phyloP scores from a whole-genome alignment of 2,113 vertebrate genomes.

The Ciconia boyciana region DNA sequence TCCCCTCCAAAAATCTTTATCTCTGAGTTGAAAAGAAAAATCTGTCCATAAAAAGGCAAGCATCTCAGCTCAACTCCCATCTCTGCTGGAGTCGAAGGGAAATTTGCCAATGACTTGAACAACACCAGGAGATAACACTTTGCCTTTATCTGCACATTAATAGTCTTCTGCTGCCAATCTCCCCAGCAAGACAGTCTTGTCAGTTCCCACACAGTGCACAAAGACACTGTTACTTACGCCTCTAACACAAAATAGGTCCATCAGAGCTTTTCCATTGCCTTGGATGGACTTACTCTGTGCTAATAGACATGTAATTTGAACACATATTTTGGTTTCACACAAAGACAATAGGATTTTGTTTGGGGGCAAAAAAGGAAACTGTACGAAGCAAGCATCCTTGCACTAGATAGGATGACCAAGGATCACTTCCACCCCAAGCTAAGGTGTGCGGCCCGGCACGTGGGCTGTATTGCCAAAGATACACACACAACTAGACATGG shows the following conservation, averaged over 20 bases:
- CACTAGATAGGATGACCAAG: neutral
- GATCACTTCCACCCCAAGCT: neutral
- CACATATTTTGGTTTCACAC: neutral
- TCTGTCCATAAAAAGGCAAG: neutral
- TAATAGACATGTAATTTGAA: neutral
- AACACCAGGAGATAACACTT: neutral
- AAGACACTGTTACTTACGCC: neutral
- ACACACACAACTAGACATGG: neutral
- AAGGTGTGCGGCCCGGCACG: neutral
- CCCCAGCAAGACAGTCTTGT: neutral
- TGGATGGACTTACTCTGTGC: neutral
- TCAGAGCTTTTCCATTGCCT: neutral
- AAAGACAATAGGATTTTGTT: neutral
- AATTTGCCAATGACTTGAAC: neutral
- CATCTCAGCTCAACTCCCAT: neutral
- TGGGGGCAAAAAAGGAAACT: fast-evolving
- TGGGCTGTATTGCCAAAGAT: neutral
- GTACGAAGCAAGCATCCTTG: neutral
- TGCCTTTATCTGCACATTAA: neutral
- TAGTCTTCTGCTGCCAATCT: neutral
- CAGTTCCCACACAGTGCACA: neutral
- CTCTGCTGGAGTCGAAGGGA: neutral
- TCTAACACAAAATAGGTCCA: neutral
- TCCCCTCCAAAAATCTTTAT: neutral
- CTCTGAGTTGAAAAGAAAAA: neutral